Evolutionary conservation across 2,888 invertebrate genomes (phyloP), one percentile per base, ranked within the genome.

Genomic region (Euphydryas editha): DNA sequence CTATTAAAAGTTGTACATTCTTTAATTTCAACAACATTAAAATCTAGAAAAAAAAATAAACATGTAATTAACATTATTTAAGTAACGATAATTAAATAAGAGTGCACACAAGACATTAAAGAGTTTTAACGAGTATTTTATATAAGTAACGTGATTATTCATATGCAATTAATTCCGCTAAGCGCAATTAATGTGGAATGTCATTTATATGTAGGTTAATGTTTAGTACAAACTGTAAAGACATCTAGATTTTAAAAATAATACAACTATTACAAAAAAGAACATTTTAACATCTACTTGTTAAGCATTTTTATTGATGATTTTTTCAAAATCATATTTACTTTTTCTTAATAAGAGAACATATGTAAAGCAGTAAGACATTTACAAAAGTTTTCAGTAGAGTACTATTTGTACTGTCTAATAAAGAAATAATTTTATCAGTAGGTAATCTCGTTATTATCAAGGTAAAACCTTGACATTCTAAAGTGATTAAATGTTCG

Each of bases 171-270:
- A 67, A 72, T 68, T 68, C 69, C 69, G 58, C 67, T 71, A 60
- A 66, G 63, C 61, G 72, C 68, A 76, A 75, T 75, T 71, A 72
- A 62, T 58, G 39, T 62, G 74, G 75, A 73, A 76, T 72, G 75
- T 65, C 69, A 68, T 61, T 65, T 72, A 68, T 54, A 59, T 79
- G 75, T 84, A 80, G 85, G 85, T 80, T 83, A 84, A 84, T 81
- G 78, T 77, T 67, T 69, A 62, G 75, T 69, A 67, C 72, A 64
- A 73, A 72, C 75, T 72, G 63, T 68, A 72, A 70, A 64, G 59
- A 58, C 58, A 49, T 20, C 30, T 61, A 46, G 49, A 62, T 67
- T 67, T 51, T 65, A 7, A 61, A 42, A 64, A 42, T 54, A 56
- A 44, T 64, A 30, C 59, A 20, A 54, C 59, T 49, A 46, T 54